phyloP scores from a whole-genome alignment of 2,797 vertebrate species.

The Picus viridis region DNA sequence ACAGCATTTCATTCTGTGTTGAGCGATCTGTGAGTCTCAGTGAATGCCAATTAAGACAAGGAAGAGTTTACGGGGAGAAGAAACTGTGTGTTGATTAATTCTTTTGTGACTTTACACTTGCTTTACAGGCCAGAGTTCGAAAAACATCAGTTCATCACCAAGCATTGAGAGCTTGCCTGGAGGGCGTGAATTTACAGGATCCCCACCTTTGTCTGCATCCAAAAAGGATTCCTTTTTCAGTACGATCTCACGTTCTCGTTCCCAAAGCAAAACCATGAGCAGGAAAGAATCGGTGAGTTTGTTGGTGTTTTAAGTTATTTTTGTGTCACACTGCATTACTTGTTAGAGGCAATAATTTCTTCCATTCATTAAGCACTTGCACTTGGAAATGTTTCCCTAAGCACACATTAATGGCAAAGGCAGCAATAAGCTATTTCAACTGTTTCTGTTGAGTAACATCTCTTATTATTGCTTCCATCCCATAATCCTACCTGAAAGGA shows the following conservation, averaged over 20 bases:
- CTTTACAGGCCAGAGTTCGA: constrained; percentile 87
- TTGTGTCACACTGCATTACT: not conserved
- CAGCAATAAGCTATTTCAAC: not conserved
- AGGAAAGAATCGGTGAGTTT: constrained; percentile 90
- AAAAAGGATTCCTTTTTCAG: constrained; percentile 97
- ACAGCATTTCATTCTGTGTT: constrained; percentile 34
- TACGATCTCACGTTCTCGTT: constrained; percentile 93
- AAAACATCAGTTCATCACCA: constrained; percentile 90
- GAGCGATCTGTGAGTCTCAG: not conserved
- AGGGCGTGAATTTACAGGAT: constrained; percentile 86
- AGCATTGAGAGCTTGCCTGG: constrained; percentile 93
- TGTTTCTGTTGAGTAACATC: not conserved
- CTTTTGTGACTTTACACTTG: constrained; percentile 45
- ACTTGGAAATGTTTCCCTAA: constrained; percentile 9
- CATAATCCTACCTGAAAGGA: not conserved
- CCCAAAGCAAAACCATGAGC: constrained; percentile 94
- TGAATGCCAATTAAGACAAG: not conserved
- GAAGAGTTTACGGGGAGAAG: not conserved
- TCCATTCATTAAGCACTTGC: not conserved
- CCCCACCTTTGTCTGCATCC: constrained; percentile 90
- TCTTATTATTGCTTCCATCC: not conserved
- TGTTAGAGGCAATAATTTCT: not conserved
- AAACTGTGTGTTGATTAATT: not conserved
- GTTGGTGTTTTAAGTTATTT: not conserved
- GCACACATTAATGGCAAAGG: not conserved